Evolutionary conservation across 2,113 vertebrate genomes (phyloP).

Genomic region (Dipodomys spectabilis): DNA sequence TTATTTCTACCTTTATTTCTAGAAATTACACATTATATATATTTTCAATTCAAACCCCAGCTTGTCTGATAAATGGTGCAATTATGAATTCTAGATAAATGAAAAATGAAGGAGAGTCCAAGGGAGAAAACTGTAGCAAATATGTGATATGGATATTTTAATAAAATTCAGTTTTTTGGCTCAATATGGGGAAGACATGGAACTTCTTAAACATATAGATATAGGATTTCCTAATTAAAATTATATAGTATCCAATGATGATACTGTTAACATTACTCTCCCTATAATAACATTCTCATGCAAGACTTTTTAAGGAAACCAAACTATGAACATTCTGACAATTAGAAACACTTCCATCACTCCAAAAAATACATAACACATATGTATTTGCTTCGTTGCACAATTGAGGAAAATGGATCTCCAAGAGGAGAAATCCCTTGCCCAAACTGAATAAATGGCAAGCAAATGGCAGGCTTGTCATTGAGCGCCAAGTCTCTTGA

Average conservation of each 20-base stretch:
- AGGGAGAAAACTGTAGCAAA: background rate
- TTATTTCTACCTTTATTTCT: background rate
- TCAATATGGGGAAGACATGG: conserved; percentile 20
- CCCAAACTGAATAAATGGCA: background rate
- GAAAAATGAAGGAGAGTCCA: background rate
- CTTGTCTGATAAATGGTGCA: background rate
- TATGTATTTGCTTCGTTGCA: conserved; percentile 6
- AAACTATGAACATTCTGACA: background rate
- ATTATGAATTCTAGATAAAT: background rate
- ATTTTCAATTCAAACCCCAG: background rate
- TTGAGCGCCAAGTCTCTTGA: background rate
- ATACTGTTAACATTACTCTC: background rate
- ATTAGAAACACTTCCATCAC: background rate
- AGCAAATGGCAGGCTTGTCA: background rate
- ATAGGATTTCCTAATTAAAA: background rate
- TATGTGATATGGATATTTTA: background rate
- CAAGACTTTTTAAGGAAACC: background rate
- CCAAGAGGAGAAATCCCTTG: background rate
- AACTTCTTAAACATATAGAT: background rate
- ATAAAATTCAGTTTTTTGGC: conserved; percentile 1
- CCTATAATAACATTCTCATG: background rate
- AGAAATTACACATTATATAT: background rate
- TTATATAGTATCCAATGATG: background rate
- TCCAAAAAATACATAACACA: background rate
- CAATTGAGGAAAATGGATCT: background rate